Conservation (phyloP, 37 sponge, comb jelly and placozoan genomes). For the Chondrilla cf. caribensis region DNA sequence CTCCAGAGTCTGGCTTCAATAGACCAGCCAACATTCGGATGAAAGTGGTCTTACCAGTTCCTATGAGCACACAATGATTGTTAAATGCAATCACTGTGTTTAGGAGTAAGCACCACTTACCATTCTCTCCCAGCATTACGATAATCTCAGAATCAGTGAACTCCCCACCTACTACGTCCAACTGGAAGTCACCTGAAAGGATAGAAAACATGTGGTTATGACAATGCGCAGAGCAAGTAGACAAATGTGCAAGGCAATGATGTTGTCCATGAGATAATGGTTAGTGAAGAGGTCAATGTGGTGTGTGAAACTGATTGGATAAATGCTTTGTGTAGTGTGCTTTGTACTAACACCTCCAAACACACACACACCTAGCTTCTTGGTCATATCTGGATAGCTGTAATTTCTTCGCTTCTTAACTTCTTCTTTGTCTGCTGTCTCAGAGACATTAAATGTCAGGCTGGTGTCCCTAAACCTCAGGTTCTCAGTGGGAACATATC, state of each 20-base stretch:
- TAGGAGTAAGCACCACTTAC: not conserved
- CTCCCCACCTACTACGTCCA: constrained; percentile 60
- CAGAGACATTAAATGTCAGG: constrained; percentile 93
- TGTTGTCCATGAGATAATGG: no score
- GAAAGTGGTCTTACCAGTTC: constrained; percentile 99
- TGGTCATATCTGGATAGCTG: constrained; percentile 87
- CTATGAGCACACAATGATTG: not conserved
- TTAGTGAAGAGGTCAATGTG: not conserved
- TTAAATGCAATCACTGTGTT: not conserved
- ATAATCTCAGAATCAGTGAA: constrained; percentile 99
- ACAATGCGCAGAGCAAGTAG: no score
- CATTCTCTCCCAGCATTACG: constrained; percentile 99
- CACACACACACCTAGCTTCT: constrained; percentile 51
- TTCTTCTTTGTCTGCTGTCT: constrained; percentile 92
- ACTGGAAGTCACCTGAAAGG: not conserved
- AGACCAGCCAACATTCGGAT: constrained; percentile 95
- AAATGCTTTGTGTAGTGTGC: no score
- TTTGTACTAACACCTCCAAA: not conserved
- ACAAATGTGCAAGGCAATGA: no score
- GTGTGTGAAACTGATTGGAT: no score
- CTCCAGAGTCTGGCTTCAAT: constrained; percentile 83
- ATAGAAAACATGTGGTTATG: no score
- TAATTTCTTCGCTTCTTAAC: constrained; percentile 81
- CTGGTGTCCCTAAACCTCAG: constrained; percentile 90
- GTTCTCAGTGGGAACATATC: constrained; percentile 97